phyloP scores from a whole-genome alignment of 2,888 invertebrate genomes.

The Pheosia tremula region DNA sequence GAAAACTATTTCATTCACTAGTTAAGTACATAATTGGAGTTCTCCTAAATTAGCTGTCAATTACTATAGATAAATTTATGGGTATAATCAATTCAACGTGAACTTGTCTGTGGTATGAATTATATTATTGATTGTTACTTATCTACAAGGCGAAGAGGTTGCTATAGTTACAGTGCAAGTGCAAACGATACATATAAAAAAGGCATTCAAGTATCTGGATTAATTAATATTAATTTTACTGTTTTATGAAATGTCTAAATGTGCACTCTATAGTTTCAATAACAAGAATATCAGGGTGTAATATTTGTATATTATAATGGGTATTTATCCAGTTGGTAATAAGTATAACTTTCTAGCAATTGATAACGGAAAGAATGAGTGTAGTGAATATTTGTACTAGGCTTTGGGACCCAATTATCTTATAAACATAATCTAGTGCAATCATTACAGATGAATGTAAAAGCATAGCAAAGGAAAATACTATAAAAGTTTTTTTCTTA shows the following conservation, averaged over 20 bases:
- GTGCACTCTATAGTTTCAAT: slow-evolving; percentile 45
- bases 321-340: slow-evolving; percentile 18
- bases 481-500: slow-evolving; percentile 50
- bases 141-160: slow-evolving; percentile 37
- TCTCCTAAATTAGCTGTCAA: slow-evolving; percentile 47
- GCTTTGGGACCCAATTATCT: slow-evolving; percentile 73
- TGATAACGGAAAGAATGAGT: slow-evolving; percentile 29
- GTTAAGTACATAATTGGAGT: slow-evolving; percentile 73
- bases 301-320: slow-evolving; percentile 15
- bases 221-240: slow-evolving; percentile 31
- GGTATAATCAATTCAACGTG: slow-evolving; percentile 33
- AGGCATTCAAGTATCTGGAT: slow-evolving; percentile 25
- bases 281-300: slow-evolving; percentile 32
- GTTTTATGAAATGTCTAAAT: slow-evolving; percentile 53
- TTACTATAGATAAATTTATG: slow-evolving; percentile 44
- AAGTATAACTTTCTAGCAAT: slow-evolving; percentile 16
- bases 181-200: slow-evolving; percentile 23
- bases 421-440: slow-evolving; percentile 42
- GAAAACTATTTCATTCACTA: slow-evolving; percentile 64
- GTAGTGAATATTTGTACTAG: slow-evolving; percentile 59
- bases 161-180: slow-evolving; percentile 28
- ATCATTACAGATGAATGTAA: slow-evolving; percentile 39
- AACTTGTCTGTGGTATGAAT: slow-evolving; percentile 36
- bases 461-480: slow-evolving; percentile 51
- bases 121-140: slow-evolving; percentile 24